Base-by-base conservation (phyloP, 2,888 invertebrate species). In the Hoplodrina ambigua region DNA sequence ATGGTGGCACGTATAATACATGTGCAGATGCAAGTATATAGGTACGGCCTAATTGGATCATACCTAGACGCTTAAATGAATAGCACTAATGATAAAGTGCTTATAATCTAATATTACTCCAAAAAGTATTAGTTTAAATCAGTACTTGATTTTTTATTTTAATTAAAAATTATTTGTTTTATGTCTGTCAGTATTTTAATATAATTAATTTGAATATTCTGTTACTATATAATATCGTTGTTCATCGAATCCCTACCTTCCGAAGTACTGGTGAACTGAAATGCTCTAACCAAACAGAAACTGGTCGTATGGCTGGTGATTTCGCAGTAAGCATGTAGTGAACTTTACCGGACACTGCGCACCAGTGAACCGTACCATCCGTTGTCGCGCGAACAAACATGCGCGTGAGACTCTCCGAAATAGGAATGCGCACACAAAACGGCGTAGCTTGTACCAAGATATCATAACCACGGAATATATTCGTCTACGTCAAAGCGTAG, bases 301-400 rank as follows among this genome's bases (percentile, higher is more conserved):
- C 86, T 85, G 83, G 89, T 86, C 77, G 67, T 84, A 71, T 55
- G 57, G 65, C 69, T 83, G 81, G 80, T 83, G 79, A 88, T 93
- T 94, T 94, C 86, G 94, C 93, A 89, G 88, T 88, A 87, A 88
- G 86, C 80, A 66, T 81, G 85, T 81, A 78, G 87, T 90, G 90
- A 92, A 91, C 90, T 90, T 87, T 88, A 89, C 90, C 85, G 87
- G 87, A 86, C 89, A 85, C 83, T 81, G 84, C 80, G 82, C 85
- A 85, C 84, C 87, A 82, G 85, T 91, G 92, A 93, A 92, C 94
- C 90, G 88, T 89, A 88, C 79, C 79, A 83, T 84, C 74, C 73
- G 69, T 70, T 86, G 85, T 84, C 82, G 87, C 85, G 79, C 88
- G 85, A 90, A 83, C 91, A 94, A 94, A 94, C 85, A 94, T 72